These are phyloP conservation scores for Penaeus monodon DNA, from an alignment of 2,888 invertebrate species.

Conservation along the genomic window DNA sequence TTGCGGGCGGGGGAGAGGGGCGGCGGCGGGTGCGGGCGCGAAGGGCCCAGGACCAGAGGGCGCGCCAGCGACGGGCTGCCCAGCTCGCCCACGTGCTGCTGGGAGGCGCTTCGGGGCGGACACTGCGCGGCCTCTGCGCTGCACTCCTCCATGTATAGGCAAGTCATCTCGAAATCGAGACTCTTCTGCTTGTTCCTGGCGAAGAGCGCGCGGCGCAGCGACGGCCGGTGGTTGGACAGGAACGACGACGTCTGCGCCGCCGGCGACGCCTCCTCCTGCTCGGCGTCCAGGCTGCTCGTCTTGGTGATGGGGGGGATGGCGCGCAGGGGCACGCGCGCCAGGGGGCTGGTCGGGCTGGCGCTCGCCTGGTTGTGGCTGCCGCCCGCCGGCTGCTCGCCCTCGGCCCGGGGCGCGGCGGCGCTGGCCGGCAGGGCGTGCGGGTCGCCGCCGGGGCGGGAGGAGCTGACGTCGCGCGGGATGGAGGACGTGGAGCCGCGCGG, in stretches of 20 bases:
- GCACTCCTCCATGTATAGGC: slow-evolving; percentile 23
- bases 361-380: not conserved
- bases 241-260: not conserved
- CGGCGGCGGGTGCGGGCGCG: slow-evolving; percentile 1
- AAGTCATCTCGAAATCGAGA: slow-evolving; percentile 54
- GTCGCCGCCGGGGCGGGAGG: slow-evolving; percentile 8
- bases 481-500: slow-evolving; percentile 31
- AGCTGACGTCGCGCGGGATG: slow-evolving; percentile 25
- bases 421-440: not conserved
- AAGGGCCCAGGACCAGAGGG: slow-evolving; percentile 33
- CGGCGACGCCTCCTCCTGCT: not conserved
- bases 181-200: slow-evolving; percentile 62
- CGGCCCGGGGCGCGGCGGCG: not conserved
- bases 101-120: slow-evolving; percentile 58
- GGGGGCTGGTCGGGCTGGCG: not conserved
- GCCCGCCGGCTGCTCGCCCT: not conserved
- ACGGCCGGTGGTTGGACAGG: slow-evolving; percentile 37
- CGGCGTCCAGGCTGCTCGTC: not conserved
- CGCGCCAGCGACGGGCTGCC: slow-evolving; percentile 47
- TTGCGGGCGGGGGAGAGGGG: slow-evolving; percentile 51
- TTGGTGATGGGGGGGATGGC: no score
- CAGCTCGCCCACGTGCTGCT: slow-evolving; percentile 51
- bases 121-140: not conserved
- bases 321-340: no score
- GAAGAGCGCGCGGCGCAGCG: slow-evolving; percentile 53